A percentile compares a stretch with the other conserved stretches of the same genome.
Conservation (phyloP, 2,113 vertebrate genomes). For the Ailuropoda melanoleuca region DNA sequence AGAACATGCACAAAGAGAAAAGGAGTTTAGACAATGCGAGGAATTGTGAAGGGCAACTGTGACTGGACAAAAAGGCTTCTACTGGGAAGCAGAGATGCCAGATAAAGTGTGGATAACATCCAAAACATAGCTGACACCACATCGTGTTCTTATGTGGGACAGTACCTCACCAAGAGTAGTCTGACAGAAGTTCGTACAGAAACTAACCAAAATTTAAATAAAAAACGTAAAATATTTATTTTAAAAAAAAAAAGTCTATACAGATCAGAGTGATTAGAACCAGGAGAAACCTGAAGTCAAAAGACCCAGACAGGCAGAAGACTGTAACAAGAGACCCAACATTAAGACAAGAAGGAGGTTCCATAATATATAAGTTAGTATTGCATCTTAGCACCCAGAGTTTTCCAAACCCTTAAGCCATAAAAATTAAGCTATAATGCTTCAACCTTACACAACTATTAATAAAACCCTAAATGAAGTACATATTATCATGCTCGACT, state of each 20-base stretch:
- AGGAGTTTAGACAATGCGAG: background rate
- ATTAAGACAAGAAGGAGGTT: background rate
- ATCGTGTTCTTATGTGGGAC: background rate
- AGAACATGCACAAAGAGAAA: background rate
- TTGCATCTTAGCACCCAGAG: background rate
- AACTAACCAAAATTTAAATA: background rate
- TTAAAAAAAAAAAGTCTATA: background rate
- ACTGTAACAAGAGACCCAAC: background rate
- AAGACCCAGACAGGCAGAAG: background rate
- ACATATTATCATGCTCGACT: background rate
- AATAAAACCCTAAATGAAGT: slow-evolving; percentile 22
- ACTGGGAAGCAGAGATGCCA: background rate
- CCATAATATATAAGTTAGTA: background rate
- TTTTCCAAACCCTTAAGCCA: background rate
- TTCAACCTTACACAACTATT: background rate
- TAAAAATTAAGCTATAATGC: background rate
- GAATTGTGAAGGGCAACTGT: background rate
- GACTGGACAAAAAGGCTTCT: background rate
- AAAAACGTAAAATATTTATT: background rate
- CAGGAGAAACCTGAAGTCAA: background rate
- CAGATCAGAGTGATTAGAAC: background rate
- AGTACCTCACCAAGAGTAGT: background rate
- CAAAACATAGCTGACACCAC: background rate
- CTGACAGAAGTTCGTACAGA: background rate
- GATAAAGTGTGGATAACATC: background rate